Base-by-base conservation (phyloP, 2,113 vertebrate species). In the Opisthocomus hoazin region DNA sequence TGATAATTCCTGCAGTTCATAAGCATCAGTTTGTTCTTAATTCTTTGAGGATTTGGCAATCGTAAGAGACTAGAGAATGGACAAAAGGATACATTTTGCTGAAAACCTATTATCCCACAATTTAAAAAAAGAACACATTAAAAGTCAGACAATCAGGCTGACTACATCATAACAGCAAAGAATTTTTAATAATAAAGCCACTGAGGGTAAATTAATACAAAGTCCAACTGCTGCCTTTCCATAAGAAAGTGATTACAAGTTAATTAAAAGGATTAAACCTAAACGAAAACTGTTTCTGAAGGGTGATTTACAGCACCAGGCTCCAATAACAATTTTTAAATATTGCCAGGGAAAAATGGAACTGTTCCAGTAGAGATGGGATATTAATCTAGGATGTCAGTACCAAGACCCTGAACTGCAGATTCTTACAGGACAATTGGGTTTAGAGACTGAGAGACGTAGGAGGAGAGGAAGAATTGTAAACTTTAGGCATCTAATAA, bases 201-300 rank as follows among this genome's bases (percentile, higher is more conserved):
- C 60, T 22, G 56, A 88, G 83, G 0, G 5, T 92, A 89, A 92
- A 73, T 93, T 87, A 95, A 86, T 65, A 76, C 36, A 39, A 75
- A 84, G 54, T 87, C 77, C n/a, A 93, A 11, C 57, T 87, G 68
- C 70, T 80, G 81, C 29, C 45, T 73, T 94, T 61, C 83, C 46
- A 12, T 76, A 82, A 82, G 84, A 84, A 95, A 76, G 50, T 66
- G 39, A 92, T 94, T 96, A 82, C 65, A 83, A 92, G 87, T 93
- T 94, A 89, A 95, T 94, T 91, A 87, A 85, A 75, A 88, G 80
- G 77, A 91, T 94, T 80, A 89, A 94, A 87, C 74, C 37, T 84
- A 89, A 76, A 91, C 69, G 54, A 92, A 92, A 92, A 80, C 61
- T 74, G 53, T 90, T 96, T 92, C 86, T 93, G 70, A 92, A 82